A percentile compares a stretch with the other conserved stretches of the same genome.
These are phyloP conservation scores for Rotaria socialis DNA, from an alignment of 2,888 invertebrate species.

Conservation along the genomic window DNA sequence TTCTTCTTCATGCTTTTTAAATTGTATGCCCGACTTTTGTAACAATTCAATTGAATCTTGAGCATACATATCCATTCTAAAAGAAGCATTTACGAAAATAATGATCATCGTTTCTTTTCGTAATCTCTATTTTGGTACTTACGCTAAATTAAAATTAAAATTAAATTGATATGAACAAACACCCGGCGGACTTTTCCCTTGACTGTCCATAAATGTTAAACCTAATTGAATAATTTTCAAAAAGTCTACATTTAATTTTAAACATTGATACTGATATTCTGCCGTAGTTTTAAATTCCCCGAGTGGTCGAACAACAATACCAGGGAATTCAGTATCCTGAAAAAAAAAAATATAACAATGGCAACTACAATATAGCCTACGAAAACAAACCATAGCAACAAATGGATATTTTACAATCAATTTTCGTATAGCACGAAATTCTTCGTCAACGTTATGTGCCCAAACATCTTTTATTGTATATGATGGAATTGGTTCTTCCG, in stretches of 20 bases:
- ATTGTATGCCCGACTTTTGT: constrained; percentile 46
- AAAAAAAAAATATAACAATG: not conserved
- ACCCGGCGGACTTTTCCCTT: constrained; percentile 82
- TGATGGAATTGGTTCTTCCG: constrained; percentile 35
- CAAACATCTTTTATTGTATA: constrained; percentile 95
- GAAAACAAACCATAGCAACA: constrained; percentile 67
- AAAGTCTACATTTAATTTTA: constrained; percentile 93
- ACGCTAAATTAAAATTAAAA: constrained; percentile 95
- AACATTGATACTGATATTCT: constrained; percentile 73
- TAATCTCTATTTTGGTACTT: constrained; percentile 59
- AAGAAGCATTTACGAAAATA: not conserved
- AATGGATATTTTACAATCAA: constrained; percentile 65
- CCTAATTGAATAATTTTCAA: constrained; percentile 85
- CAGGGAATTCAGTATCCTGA: constrained; percentile 95
- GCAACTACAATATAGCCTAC: not conserved
- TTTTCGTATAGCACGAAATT: constrained; percentile 85
- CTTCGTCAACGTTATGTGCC: constrained; percentile 92
- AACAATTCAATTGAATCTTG: constrained; percentile 47
- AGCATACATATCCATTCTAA: constrained; percentile 46
- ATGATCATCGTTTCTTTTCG: not conserved
- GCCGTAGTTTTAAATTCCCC: constrained; percentile 66
- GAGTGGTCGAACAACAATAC: constrained; percentile 90
- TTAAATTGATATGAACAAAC: constrained; percentile 93
- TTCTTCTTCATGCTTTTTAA: constrained; percentile 44
- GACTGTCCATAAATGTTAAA: constrained; percentile 92